Conservation (phyloP, 2,888 invertebrate species). For the Thymelicus lineola region DNA sequence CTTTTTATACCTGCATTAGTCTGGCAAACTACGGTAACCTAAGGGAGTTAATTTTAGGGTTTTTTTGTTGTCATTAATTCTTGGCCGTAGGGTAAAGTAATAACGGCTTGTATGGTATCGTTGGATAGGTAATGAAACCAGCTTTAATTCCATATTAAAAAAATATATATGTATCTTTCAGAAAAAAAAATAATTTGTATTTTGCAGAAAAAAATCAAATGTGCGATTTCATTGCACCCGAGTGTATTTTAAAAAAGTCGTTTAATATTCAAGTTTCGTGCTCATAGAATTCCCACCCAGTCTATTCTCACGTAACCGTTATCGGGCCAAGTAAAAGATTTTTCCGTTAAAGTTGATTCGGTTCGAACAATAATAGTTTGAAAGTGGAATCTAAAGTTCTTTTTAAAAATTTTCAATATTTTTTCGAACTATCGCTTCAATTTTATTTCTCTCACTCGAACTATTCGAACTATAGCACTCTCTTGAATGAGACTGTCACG, state of each 20-base stretch:
- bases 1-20: too few species aligned
- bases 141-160: too few species aligned
- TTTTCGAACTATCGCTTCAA: constrained; percentile 19
- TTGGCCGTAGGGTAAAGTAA: too few species aligned
- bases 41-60: too few species aligned
- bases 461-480: constrained; percentile 30
- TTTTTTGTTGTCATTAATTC: too few species aligned
- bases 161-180: too few species aligned
- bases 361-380: constrained; percentile 23
- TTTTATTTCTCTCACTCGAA: constrained; percentile 10
- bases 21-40: too few species aligned
- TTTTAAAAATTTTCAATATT: constrained; percentile 27
- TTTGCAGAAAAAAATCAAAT: too few species aligned
- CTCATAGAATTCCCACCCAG: not conserved
- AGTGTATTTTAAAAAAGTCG: not conserved
- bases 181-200: too few species aligned
- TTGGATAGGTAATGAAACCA: too few species aligned
- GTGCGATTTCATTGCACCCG: too few species aligned
- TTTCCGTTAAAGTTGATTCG: constrained; percentile 27
- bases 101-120: too few species aligned
- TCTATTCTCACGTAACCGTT: constrained; percentile 14
- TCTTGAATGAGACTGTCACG: constrained; percentile 25
- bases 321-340: constrained; percentile 26
- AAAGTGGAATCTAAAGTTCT: constrained; percentile 17
- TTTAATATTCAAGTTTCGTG: constrained; percentile 6